phyloP scores from a whole-genome alignment of 2,113 vertebrate genomes.

The Rutilus rutilus region DNA sequence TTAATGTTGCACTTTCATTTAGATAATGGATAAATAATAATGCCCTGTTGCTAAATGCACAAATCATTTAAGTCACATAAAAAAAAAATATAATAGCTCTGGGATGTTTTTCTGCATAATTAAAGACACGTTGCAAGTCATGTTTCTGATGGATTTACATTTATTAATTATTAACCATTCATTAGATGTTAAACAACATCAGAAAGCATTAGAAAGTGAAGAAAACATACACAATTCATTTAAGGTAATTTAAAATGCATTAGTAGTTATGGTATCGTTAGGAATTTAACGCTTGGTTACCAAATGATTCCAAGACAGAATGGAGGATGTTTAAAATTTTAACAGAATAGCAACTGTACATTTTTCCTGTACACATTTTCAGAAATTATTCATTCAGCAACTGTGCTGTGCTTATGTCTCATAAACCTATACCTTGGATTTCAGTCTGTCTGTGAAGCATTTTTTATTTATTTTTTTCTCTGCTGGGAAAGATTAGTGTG shows the following conservation, averaged over 20 bases:
- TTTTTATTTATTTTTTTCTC: neutral
- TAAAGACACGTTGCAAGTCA: constrained; percentile 19
- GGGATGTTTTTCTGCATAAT: constrained; percentile 35
- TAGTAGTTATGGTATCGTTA: neutral
- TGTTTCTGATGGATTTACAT: neutral
- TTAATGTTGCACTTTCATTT: neutral
- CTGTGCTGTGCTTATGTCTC: neutral
- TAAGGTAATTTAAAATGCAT: neutral
- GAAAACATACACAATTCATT: neutral
- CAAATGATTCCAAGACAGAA: neutral
- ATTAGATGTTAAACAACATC: neutral
- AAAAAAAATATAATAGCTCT: constrained; percentile 31
- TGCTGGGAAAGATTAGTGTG: neutral
- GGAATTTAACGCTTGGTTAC: neutral
- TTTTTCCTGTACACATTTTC: neutral
- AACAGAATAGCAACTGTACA: neutral
- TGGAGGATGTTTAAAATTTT: neutral
- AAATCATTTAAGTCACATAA: constrained; percentile 38
- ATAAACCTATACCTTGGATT: neutral
- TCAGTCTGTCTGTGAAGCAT: neutral
- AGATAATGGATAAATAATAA: constrained; percentile 5
- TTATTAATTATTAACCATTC: neutral
- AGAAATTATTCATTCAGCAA: neutral
- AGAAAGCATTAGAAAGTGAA: neutral
- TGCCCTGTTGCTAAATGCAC: neutral